Evolutionary conservation across 2,797 vertebrate species (phyloP).

Genomic region (Pelochelys cantorii): DNA sequence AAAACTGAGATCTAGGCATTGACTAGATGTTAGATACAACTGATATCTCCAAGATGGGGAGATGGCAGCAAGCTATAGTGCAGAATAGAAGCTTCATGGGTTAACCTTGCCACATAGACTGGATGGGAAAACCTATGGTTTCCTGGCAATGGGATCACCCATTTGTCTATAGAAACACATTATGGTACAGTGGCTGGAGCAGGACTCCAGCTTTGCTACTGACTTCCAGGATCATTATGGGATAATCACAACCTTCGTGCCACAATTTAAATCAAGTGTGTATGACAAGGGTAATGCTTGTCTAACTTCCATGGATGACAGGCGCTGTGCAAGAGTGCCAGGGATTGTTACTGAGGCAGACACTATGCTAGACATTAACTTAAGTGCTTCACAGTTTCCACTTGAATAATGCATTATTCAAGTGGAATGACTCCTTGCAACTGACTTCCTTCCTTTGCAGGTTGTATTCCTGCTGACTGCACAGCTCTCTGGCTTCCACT

Average conservation of each 20-base stretch:
- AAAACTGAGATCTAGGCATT: background rate
- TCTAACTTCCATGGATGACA: background rate
- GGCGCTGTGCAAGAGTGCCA: background rate
- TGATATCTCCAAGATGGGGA: background rate
- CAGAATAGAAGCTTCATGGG: background rate
- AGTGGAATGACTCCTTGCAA: background rate
- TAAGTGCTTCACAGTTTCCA: background rate
- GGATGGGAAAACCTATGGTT: too few relatives aligned
- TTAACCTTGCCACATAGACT: background rate
- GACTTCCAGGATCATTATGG: background rate
- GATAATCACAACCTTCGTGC: background rate
- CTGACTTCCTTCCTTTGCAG: background rate
- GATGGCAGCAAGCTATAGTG: background rate
- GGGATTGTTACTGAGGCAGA: rapidly evolving
- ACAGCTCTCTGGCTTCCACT: background rate
- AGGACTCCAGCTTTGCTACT: background rate
- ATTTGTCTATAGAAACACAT: background rate
- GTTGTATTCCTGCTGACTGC: background rate
- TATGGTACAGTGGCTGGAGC: too few relatives aligned
- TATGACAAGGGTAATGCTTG: background rate
- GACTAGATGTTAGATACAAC: too few relatives aligned
- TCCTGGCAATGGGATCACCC: background rate
- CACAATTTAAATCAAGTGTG: background rate
- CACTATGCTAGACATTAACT: rapidly evolving
- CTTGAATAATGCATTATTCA: background rate